phyloP scores from a whole-genome alignment of 1,140 invertebrate genomes.

The Trachymyrmex septentrionalis region DNA sequence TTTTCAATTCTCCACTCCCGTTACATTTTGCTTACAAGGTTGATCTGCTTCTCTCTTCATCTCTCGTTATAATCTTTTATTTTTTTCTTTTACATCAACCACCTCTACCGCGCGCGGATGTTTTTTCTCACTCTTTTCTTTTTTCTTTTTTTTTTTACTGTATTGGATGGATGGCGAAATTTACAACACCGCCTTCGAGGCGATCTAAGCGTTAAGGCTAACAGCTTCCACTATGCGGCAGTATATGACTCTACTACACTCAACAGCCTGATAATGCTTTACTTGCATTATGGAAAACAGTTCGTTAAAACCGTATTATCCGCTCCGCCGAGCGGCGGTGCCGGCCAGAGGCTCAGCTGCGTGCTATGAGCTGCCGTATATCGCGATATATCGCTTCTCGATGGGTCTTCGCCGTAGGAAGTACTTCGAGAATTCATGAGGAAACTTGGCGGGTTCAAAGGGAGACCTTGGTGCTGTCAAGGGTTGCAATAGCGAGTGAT shows the following conservation, averaged over 20 bases:
- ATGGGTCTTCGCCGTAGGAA: conserved; percentile 42
- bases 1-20: background rate
- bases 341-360: conserved; percentile 69
- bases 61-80: background rate
- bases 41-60: background rate
- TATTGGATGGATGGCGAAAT: conserved; percentile 57
- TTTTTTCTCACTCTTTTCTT: background rate
- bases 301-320: conserved; percentile 81
- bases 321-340: conserved; percentile 59
- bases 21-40: background rate
- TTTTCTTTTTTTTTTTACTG: conserved; percentile 42
- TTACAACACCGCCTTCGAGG: conserved; percentile 72
- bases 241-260: conserved; percentile 71
- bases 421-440: conserved; percentile 62
- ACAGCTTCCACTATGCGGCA: conserved; percentile 66
- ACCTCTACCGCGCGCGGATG: background rate
- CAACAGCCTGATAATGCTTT: conserved; percentile 79
- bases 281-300: conserved; percentile 82
- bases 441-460: conserved; percentile 60
- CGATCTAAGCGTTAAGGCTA: conserved; percentile 78
- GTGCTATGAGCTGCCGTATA: conserved; percentile 40
- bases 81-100: conserved; percentile 16
- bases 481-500: conserved; percentile 56
- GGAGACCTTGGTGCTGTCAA: conserved; percentile 51
- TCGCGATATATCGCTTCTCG: conserved; percentile 63